These are phyloP conservation scores for Drosophila picticornis DNA, from an alignment of 2,888 invertebrate genomes.

Conservation along the genomic window DNA sequence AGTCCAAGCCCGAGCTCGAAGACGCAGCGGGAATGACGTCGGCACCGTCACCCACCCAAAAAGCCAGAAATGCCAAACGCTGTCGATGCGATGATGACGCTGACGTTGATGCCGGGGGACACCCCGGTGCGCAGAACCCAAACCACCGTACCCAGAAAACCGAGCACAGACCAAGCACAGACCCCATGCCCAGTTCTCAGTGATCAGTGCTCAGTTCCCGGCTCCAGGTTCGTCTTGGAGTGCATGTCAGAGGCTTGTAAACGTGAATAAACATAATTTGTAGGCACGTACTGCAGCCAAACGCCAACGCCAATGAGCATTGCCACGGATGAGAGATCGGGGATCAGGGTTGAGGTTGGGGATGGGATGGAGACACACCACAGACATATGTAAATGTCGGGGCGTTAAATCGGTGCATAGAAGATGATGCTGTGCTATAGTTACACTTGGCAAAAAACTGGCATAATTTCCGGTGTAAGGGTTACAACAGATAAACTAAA, in stretches of 20 bases:
- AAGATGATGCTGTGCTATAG: conserved; percentile 43
- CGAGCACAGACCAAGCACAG: conserved; percentile 19
- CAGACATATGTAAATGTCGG: conserved; percentile 78
- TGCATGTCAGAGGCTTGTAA: conserved; percentile 80
- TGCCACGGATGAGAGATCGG: not conserved
- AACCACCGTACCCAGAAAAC: conserved; percentile 34
- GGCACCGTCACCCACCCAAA: conserved; percentile 76
- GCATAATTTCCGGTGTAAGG: not conserved
- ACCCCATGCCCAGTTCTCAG: conserved; percentile 48
- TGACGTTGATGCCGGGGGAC: conserved; percentile 74
- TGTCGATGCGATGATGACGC: conserved; percentile 74
- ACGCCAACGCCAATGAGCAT: conserved; percentile 74
- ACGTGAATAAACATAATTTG: conserved; percentile 81
- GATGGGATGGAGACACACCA: conserved; percentile 33
- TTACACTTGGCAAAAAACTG: conserved; percentile 33
- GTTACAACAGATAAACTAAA: not conserved
- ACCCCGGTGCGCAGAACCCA: conserved; percentile 68
- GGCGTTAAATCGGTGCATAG: conserved; percentile 81
- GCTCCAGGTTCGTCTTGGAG: conserved; percentile 53
- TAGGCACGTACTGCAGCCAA: conserved; percentile 71
- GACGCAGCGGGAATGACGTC: conserved; percentile 72
- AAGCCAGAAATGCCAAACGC: conserved; percentile 57
- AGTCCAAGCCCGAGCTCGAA: not conserved
- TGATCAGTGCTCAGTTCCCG: conserved; percentile 31
- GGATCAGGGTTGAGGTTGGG: not conserved